Conservation (phyloP, 1,140 invertebrate genomes). For the Phymastichus coffea region DNA sequence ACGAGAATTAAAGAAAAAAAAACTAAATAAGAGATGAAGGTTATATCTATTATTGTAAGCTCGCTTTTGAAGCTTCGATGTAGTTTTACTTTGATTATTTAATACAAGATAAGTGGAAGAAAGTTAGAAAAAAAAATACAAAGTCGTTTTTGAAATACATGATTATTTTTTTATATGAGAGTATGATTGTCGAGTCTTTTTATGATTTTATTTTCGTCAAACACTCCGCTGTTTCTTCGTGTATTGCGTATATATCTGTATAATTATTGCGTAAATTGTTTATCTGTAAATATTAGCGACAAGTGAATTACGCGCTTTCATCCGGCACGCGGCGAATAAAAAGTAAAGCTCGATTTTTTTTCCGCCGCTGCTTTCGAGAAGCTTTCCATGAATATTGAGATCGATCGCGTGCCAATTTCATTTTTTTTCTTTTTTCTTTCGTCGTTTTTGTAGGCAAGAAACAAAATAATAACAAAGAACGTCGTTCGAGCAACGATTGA, state of each 20-base stretch:
- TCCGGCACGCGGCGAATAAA: constrained; percentile 1
- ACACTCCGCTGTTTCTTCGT: constrained; percentile 11
- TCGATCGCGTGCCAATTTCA: not conserved
- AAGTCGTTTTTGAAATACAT: constrained; percentile 22
- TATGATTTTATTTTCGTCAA: constrained; percentile 21
- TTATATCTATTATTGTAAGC: constrained; percentile 28
- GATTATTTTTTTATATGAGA: constrained; percentile 25
- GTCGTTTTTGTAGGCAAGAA: no score
- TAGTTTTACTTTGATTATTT: constrained; percentile 25
- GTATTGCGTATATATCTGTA: constrained; percentile 17
- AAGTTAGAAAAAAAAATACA: constrained; percentile 6
- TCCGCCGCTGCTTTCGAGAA: constrained; percentile 6
- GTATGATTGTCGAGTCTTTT: constrained; percentile 13
- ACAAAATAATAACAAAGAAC: no score
- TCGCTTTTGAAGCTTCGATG: constrained; percentile 29
- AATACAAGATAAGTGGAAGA: no score
- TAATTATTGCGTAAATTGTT: constrained; percentile 21
- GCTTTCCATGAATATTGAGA: constrained; percentile 15
- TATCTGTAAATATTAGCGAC: constrained; percentile 25
- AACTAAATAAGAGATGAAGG: constrained; percentile 11
- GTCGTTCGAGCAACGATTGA: constrained; percentile 10
- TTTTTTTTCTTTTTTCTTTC: not conserved
- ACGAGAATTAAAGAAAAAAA: constrained; percentile 24
- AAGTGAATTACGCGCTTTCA: constrained; percentile 23
- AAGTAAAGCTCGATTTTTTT: constrained; percentile 1